Evolutionary conservation across 1,140 invertebrate genomes (phyloP), one percentile per base, ranked within the genome.

Genomic region (Marisa cornuarietis): DNA sequence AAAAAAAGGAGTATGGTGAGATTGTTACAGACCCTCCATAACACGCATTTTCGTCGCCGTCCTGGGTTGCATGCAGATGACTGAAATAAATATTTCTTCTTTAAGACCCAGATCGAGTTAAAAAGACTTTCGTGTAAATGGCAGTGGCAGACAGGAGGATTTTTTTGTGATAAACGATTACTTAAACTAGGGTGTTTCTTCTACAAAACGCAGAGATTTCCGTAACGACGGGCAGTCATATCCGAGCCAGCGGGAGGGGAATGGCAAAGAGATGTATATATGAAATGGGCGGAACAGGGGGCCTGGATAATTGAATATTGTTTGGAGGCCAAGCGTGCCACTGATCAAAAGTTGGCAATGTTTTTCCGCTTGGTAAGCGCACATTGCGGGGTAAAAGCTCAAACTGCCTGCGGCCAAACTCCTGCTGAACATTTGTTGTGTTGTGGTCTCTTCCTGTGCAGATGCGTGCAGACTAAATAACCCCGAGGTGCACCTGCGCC

Each of bases 271-370:
- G 65, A n/a, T 68, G 65, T 68, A 31, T 68, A 68, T 68, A 68
- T 68, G 22, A 31, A 68, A 31, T 24, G 65, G n/a, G 65, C 26
- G 65, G 65, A 68, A 68, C 65, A 68, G 22, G 11, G 11, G 22
- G 65, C n/a, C 22, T 24, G 65, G 65, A 68, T 68, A 68, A 68
- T 68, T 68, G 65, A 68, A 68, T 68, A 68, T 68, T 68, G 65
- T 68, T 68, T 68, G 65, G 65, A 31, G 26, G n/a, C n/a, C 22
- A 31, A 31, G 65, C 65, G n/a, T 31, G 26, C 65, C 26, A n/a
- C 65, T 68, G 65, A 68, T 68, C 65, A 68, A 68, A 68, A 68
- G 65, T 13, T 68, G 65, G 65, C 65, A 14, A 68, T 68, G 65
- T 68, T 68, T 68, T 68, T n/a, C 26, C 65, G 65, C 65, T 68